Base-by-base conservation (phyloP, 2,113 vertebrate genomes). In the Patagioenas fasciata region DNA sequence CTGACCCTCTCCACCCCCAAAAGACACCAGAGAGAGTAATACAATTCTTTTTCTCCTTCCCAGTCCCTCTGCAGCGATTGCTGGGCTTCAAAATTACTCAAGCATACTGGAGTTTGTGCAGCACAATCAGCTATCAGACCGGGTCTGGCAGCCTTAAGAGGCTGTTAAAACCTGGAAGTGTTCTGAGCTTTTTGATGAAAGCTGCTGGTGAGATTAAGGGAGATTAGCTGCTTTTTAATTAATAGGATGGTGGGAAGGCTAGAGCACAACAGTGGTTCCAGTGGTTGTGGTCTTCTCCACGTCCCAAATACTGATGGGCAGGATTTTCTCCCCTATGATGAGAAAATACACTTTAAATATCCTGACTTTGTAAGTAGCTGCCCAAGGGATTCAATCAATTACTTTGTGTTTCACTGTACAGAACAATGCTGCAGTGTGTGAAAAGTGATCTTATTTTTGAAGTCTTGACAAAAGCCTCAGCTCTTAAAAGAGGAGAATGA, bases 161-260 rank as follows among this genome's bases (percentile, higher is more conserved):
- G 20, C 4, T 65, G 12, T 48, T 80, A 80, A 78, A 91, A 73
- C 47, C 54, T 77, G 4, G 54, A 73, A 70, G 31, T 7, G 2
- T 77, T 86, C 20, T 48, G 38, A 79, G 57, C 65, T 91, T 82
- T 83, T 66, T 83, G 42, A n/a, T 75, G 74, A 73, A 85, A 89
- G 48, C 54, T 85, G 51, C 66, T 5, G 2, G 34, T 36, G 81
- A 6, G 14, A 75, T 67, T 74, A 88, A 78, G 54, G 91, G 72
- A 86, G 58, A 74, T 86, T 19, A 92, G 36, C 40, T 66, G 44
- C 34, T 79, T 84, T 93, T 84, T 92, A 96, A 83, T 96, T 89
- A 93, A 56, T 17, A 0, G 2, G 44, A 4, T 80, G 51, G 54
- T 67, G 34, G 21, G 57, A 47, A 77, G 65, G 38, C 38, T 44